Base-by-base conservation (phyloP, 2,113 vertebrate genomes). In the Syrmaticus mikado region DNA sequence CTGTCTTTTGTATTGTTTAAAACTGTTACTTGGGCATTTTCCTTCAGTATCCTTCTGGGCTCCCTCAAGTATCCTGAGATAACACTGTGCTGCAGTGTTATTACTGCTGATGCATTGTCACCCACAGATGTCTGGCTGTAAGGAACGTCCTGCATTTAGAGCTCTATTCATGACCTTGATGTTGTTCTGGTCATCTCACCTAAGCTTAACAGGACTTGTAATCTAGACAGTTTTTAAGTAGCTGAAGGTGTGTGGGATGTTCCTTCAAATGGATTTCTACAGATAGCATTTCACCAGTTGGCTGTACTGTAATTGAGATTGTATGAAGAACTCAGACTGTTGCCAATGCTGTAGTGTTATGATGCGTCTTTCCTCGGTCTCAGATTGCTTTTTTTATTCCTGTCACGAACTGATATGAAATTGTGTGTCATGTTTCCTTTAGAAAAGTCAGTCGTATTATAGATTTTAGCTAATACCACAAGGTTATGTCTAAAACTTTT, bases 291-390 rank as follows among this genome's bases (percentile, higher is more conserved):
- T 75, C 41, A 40, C 25, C 12, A 9, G 13, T 6, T 65, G 53
- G 21, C 11, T 71, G 46, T 48, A 24, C 41, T 85, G 45, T 10
- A 8, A 88, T 80, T 0, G 0, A 3, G 83, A 6, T 0, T 76
- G 22, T 55, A 22, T 13, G 65, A 80, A 81, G 8, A 57, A 15
- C 10, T 8, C 34, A 73, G 43, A 5, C 60, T 93, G 0, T 50
- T 89, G 16, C 50, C 53, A 32, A 3, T 86, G 9, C n/a, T 66
- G 45, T 85, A 50, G 65, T 77, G 13, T n/a, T 30, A 10, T 0
- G 1, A 30, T 52, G n/a, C 13, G 61, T 50, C 43, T 60, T 11
- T 75, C 74, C 52, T 38, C 18, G 32, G 36, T 80, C 45, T 10
- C 28, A 90, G 11, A 73, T 66, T 84, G 18, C 18, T 20, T 60